Evolutionary conservation across 2,113 vertebrate genomes (phyloP), one percentile per base, ranked within the genome.

Genomic region (Polypterus bichir): DNA sequence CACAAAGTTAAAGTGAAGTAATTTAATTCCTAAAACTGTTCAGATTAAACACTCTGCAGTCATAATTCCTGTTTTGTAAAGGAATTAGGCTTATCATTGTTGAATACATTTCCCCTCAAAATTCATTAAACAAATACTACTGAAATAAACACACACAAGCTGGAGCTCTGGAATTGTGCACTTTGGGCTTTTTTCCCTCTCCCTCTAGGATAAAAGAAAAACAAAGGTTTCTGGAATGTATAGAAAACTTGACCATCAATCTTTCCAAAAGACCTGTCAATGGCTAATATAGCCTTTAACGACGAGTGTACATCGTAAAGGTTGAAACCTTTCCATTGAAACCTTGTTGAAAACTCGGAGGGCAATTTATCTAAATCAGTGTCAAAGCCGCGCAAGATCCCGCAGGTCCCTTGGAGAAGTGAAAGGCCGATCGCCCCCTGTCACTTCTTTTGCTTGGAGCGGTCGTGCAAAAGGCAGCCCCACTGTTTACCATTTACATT

Each of bases 321-420:
- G 57, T 2, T 66, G 72, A 70, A 72, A 27, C 69, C 64, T 47
- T 65, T 54, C 57, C 62, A 69, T 59, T 62, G 65, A 62, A 66
- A 73, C 73, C 65, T 61, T 6, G 67, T 55, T 57, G 68, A 67
- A 64, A 66, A 62, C 66, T 72, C 61, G 47, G 59, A 44, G 9
- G 64, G 56, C 78, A 79, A 85, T 92, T 89, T 81, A 81, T 92
- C 91, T 88, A 79, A 84, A 88, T 91, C 81, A 89, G 80, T 80
- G 86, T 88, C 88, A 88, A 70, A 68, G 75, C 61, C 66, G 68
- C 62, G 70, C 77, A 78, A 77, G 78, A 75, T 83, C 83, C 80
- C 80, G 81, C 73, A 64, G 82, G 74, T 77, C 70, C 59, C 73
- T 73, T 68, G 71, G 71, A 57, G 57, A 61, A 64, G 57, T 69